Evolutionary conservation across 1,140 invertebrate genomes (phyloP), one percentile per base, ranked within the genome.

Genomic region (Matsumurasca onukii): DNA sequence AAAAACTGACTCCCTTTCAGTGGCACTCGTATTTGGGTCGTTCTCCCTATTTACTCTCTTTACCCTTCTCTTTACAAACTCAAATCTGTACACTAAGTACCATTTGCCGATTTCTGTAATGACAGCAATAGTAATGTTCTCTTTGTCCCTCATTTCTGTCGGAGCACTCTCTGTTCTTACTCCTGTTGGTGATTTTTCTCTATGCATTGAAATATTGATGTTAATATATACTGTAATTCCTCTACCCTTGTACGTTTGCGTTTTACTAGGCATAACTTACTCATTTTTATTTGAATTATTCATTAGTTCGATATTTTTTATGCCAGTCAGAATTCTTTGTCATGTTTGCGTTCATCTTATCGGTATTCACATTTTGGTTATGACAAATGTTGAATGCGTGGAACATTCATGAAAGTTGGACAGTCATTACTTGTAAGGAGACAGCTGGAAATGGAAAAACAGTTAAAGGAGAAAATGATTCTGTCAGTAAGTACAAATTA

Each of bases 401-500:
- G 94, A 66, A 98, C 95, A 3, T 98, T 98, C 81, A 94, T 97
- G 89, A 97, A 97, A 83, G 93, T 98, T 55, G 94, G 95, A 0
- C 94, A 98, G 77, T 96, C 94, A 69, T 77, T 95, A 17, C 78
- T 95, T 65, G 94, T 96, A 0, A 82, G 93, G 25, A 85, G 89
- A 55, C 94, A 98, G 75, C 79, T 98, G 31, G 92, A 97, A 79
- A 87, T 93, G 81, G 96, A 98, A 77, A 97, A 96, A 73, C 90
- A 94, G 73, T 81, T 98, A 3, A 98, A 97, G 78, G 95, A 98
- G 76, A 95, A 97, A 78, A 98, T 98, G 94, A 98, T 98, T 76
- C 92, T 95, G 77, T 97, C 94, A 2, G 73, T 74, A 67, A 74
- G 71, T 73, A 55, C 1, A 64, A 1, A 22, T 59, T 66, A n/a